Evolutionary conservation across 2,888 invertebrate species (phyloP).

Genomic region (Smittia aterrima): DNA sequence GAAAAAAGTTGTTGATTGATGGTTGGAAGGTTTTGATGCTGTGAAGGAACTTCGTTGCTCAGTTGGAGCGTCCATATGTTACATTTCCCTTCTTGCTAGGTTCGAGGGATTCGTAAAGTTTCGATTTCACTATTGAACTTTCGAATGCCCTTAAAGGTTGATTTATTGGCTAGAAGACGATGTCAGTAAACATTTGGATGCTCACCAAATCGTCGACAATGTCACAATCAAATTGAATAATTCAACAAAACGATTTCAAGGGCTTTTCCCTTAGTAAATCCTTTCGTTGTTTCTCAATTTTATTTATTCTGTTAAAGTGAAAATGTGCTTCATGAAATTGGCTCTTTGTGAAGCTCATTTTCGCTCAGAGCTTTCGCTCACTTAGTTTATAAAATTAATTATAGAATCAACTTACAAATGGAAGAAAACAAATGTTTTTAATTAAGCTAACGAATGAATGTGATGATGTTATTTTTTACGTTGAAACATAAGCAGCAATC

Average conservation of each 20-base stretch:
- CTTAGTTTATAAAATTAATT: neutral
- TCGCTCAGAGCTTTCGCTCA: neutral
- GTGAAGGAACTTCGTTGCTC: too few species aligned
- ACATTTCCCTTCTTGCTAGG: too few species aligned
- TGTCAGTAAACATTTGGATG: too few species aligned
- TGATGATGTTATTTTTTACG: slow-evolving; percentile 38
- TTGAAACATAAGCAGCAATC: neutral
- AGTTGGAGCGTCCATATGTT: too few species aligned
- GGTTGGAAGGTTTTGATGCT: neutral
- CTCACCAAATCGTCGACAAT: too few species aligned
- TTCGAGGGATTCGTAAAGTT: too few species aligned
- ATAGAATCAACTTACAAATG: neutral
- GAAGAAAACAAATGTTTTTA: neutral
- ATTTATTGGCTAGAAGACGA: too few species aligned
- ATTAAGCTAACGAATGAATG: slow-evolving; percentile 26
- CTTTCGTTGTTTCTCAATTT: neutral
- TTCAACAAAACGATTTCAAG: too few species aligned
- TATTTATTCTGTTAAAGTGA: neutral
- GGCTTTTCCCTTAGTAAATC: too few species aligned
- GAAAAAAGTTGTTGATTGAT: neutral
- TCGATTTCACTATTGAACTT: too few species aligned
- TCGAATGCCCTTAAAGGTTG: too few species aligned
- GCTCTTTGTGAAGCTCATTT: slow-evolving; percentile 9
- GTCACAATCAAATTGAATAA: too few species aligned
- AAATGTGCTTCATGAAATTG: slow-evolving; percentile 8